Evolutionary conservation across 2,888 invertebrate genomes (phyloP).

Genomic region (Eupithecia vulgata): DNA sequence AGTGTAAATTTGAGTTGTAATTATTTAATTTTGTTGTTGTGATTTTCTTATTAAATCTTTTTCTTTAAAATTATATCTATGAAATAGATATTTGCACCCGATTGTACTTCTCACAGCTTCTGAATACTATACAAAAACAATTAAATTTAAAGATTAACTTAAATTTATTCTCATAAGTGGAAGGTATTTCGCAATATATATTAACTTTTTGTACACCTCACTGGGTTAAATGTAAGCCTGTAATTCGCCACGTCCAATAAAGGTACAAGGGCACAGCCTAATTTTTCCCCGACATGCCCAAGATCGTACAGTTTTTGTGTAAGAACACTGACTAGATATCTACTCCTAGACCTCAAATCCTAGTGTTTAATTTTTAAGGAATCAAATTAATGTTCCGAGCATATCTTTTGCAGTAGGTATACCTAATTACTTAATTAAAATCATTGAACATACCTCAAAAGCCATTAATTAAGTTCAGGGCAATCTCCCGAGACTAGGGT

Average conservation of each 20-base stretch:
- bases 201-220: conserved; percentile 18
- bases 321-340: not conserved
- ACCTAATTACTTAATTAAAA: conserved; percentile 16
- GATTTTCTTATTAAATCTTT: no score
- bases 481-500: conserved; percentile 15
- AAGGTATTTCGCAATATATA: not conserved
- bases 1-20: no score
- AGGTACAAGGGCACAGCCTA: conserved; percentile 31
- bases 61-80: no score
- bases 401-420: not conserved
- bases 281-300: conserved; percentile 11
- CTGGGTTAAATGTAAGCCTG: conserved; percentile 32
- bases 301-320: not conserved
- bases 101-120: no score
- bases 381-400: not conserved
- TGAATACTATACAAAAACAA: not conserved
- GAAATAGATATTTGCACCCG: no score
- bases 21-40: no score
- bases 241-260: conserved; percentile 31
- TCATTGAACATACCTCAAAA: conserved; percentile 10
- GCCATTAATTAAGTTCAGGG: conserved; percentile 18
- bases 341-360: not conserved
- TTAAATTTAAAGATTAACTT: not conserved
- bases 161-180: not conserved
- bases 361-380: not conserved